Evolutionary conservation across 1,140 invertebrate genomes (phyloP).

Genomic region (Bilobella aurantiaca): DNA sequence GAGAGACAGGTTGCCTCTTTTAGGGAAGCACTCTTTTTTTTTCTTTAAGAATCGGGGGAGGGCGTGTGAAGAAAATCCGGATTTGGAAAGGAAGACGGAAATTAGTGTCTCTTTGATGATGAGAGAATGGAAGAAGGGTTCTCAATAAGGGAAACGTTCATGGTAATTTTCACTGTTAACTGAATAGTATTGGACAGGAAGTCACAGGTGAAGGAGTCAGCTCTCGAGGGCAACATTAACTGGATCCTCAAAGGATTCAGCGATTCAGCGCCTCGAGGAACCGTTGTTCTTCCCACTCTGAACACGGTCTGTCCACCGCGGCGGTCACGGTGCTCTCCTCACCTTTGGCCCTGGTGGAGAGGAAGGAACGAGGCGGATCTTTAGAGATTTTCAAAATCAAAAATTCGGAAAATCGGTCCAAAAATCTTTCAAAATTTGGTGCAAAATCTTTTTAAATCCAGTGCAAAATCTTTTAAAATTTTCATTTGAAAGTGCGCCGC

Average conservation of each 20-base stretch:
- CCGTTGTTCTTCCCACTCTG: too few species aligned
- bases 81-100: conserved; percentile 34
- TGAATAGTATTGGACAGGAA: conserved; percentile 28
- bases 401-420: too few species aligned
- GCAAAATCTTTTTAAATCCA: too few species aligned
- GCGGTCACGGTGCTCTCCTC: too few species aligned
- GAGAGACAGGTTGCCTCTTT: not conserved
- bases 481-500: too few species aligned
- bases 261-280: too few species aligned
- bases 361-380: not conserved
- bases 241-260: too few species aligned
- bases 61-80: conserved; percentile 35
- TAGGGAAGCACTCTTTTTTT: not conserved
- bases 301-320: too few species aligned
- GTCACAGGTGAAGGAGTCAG: conserved; percentile 31
- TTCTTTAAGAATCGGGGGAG: conserved; percentile 10
- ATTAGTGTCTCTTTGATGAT: conserved; percentile 19
- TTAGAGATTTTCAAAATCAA: not conserved
- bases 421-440: too few species aligned
- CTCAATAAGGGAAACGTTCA: not conserved
- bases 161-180: not conserved
- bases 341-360: not conserved
- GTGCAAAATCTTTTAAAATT: too few species aligned
- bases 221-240: too few species aligned
- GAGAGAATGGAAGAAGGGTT: conserved; percentile 1